Evolutionary conservation across 1,140 invertebrate species (phyloP).

Genomic region (Rhynchophorus ferrugineus): DNA sequence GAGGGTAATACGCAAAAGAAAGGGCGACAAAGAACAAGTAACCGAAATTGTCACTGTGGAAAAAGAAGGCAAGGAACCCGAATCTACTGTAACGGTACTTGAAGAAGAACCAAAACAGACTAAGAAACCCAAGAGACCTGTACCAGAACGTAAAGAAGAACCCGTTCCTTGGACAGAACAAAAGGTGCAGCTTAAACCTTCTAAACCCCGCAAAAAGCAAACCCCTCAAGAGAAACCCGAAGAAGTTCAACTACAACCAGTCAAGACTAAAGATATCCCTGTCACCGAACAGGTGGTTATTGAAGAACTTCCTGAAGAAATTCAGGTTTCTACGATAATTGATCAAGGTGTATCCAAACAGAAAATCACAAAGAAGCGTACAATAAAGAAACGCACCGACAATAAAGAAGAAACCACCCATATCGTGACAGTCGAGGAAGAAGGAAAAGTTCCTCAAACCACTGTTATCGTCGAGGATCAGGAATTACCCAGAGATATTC

Average conservation of each 20-base stretch:
- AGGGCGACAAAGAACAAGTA: slow-evolving; percentile 27
- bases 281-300: slow-evolving; percentile 30
- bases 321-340: slow-evolving; percentile 28
- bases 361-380: slow-evolving; percentile 32
- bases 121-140: slow-evolving; percentile 24
- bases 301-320: slow-evolving; percentile 32
- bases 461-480: slow-evolving; percentile 38
- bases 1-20: slow-evolving; percentile 28
- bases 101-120: slow-evolving; percentile 34
- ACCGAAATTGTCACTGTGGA: slow-evolving; percentile 32
- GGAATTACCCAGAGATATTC: slow-evolving; percentile 10
- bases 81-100: slow-evolving; percentile 29
- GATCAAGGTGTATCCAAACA: slow-evolving; percentile 36
- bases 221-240: slow-evolving; percentile 22
- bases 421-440: slow-evolving; percentile 34
- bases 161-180: slow-evolving; percentile 24
- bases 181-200: slow-evolving; percentile 29
- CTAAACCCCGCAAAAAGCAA: slow-evolving; percentile 32
- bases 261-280: slow-evolving; percentile 24
- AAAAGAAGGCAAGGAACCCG: slow-evolving; percentile 29
- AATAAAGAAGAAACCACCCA: slow-evolving; percentile 35
- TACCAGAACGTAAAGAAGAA: neutral
- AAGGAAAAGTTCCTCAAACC: slow-evolving; percentile 32
- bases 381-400: slow-evolving; percentile 41
- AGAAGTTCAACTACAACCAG: slow-evolving; percentile 23